Evolutionary conservation across 2,888 invertebrate genomes (phyloP).

Genomic region (Tortricodes alternella): DNA sequence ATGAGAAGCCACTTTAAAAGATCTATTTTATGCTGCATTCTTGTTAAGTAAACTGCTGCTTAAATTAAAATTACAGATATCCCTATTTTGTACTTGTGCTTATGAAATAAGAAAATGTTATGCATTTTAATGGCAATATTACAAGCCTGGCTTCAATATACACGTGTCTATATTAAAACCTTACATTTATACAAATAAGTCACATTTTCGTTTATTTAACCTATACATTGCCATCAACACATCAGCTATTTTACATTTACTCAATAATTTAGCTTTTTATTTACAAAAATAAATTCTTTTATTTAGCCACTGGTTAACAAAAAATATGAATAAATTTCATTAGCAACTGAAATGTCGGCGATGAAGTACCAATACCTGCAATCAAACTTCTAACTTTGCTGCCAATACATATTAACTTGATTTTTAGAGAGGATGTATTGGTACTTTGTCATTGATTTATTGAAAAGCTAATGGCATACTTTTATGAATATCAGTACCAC

Average conservation of each 20-base stretch:
- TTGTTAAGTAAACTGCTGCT: not conserved
- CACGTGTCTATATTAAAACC: constrained; percentile 14
- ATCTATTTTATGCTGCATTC: not conserved
- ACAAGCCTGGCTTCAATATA: constrained; percentile 24
- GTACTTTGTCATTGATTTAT: too few relatives aligned
- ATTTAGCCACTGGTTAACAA: constrained; percentile 6
- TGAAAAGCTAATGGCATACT: too few relatives aligned
- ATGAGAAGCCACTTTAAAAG: not conserved
- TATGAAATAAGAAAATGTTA: constrained; percentile 21
- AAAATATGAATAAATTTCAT: not conserved
- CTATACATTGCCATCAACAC: constrained; percentile 20
- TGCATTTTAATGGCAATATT: constrained; percentile 20
- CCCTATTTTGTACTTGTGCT: constrained; percentile 29
- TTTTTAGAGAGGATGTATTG: too few relatives aligned
- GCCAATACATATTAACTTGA: too few relatives aligned
- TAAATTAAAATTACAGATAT: constrained; percentile 16
- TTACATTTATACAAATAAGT: constrained; percentile 25
- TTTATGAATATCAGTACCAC: too few relatives aligned
- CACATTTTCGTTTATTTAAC: constrained; percentile 18
- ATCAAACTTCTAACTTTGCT: too few relatives aligned
- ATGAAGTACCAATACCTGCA: too few relatives aligned
- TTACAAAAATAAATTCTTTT: constrained; percentile 25
- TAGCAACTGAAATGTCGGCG: not conserved
- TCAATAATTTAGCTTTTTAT: constrained; percentile 29
- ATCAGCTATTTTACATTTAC: constrained; percentile 7